Base-by-base conservation (phyloP, 2,113 vertebrate species). In the Ovis aries region DNA sequence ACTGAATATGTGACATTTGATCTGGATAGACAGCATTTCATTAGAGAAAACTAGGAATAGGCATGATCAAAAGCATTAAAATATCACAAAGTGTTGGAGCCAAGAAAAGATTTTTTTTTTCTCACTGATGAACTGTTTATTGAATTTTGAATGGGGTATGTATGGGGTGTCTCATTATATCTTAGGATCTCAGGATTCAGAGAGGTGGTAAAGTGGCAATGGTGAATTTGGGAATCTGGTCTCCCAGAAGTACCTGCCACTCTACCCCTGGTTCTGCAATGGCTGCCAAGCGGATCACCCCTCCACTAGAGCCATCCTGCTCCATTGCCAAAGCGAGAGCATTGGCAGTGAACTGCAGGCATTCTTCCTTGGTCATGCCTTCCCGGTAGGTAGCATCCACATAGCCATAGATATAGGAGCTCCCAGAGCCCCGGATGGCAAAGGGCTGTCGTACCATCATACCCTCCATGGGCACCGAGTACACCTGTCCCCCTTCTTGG, bases 251-350 rank as follows among this genome's bases (percentile, higher is more conserved):
- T 40, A 99, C 99, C 3, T 98, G 98, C 33, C 99, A 98, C 96
- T 99, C 99, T 93, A 99, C 99, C 1, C 99, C 99, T 0, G 98
- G 98, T 97, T 99, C 99, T 0, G 99, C 99, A 98, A 99, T 99
- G 97, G 99, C 98, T 0, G 99, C 99, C 97, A 99, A 97, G 48
- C 99, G 98, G 95, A 99, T 99, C 91, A 99, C 99, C 0, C 99
- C 99, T 1, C 99, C 99, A 12, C 99, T 99, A 86, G 99, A 99
- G 16, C 99, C 99, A 5, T 99, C 99, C 5, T 99, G 98, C 96
- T 99, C 99, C 99, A 99, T 99, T n/a, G 99, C 99, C 98, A 99
- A 98, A 43, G 99, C 95, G 2, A 99, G 98, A 21, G 99, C 99
- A 94, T 99, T 98, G 2, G 99, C 99, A 1, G 99, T 98, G 87